Percentiles rank a stretch among this genome's conserved stretches.
Evolutionary conservation across 2,888 invertebrate species (phyloP).

Genomic region (Neocrepidodera transversa): DNA sequence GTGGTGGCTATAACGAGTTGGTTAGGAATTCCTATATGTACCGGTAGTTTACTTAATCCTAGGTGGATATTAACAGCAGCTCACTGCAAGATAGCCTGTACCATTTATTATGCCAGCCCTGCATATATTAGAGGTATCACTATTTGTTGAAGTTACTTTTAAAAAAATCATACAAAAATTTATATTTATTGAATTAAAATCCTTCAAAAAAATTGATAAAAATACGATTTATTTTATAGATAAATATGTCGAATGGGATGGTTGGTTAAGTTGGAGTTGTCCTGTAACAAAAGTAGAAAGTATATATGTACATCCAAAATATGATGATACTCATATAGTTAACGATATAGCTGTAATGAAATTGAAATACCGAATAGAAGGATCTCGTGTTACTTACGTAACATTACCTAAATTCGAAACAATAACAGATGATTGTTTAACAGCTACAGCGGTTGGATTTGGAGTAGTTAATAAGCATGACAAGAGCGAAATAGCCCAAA

Average conservation of each 20-base stretch:
- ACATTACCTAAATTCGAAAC: not conserved
- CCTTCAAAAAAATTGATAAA: too few relatives aligned
- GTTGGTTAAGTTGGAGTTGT: not conserved
- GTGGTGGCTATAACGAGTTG: not conserved
- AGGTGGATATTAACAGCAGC: slow-evolving; percentile 1
- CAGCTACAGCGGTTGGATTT: not conserved
- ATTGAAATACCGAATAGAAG: not conserved
- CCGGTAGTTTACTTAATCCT: not conserved
- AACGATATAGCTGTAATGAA: slow-evolving; percentile 4
- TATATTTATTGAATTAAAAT: too few relatives aligned
- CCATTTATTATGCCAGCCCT: slow-evolving; percentile 3
- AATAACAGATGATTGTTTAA: not conserved
- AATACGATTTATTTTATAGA: not conserved
- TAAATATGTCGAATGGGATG: not conserved
- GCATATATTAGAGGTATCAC: slow-evolving; percentile 3
- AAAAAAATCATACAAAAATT: too few relatives aligned
- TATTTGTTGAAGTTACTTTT: too few relatives aligned
- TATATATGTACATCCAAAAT: not conserved
- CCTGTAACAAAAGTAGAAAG: not conserved
- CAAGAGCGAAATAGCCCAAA: not conserved
- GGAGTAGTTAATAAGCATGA: not conserved
- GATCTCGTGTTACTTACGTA: not conserved
- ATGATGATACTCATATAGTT: not conserved
- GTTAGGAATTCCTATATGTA: slow-evolving; percentile 3
- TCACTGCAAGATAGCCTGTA: not conserved